phyloP scores from a whole-genome alignment of 1,140 invertebrate species.

The Mylabris phalerata region DNA sequence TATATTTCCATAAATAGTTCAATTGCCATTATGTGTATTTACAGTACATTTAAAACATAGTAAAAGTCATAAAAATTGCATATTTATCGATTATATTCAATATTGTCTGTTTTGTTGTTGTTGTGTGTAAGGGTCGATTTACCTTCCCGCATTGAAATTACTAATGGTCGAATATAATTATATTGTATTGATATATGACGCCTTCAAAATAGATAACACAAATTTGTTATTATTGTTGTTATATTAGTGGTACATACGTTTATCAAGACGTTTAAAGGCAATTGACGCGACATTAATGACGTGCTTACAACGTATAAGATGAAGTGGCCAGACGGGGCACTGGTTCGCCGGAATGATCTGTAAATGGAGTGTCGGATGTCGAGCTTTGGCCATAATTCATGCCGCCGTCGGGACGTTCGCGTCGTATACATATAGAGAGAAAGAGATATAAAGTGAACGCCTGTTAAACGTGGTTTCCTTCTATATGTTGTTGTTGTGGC shows the following conservation, averaged over 20 bases:
- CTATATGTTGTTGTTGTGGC: slow-evolving; percentile 2
- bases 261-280: slow-evolving; percentile 37
- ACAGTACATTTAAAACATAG: too few relatives aligned
- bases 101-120: too few relatives aligned
- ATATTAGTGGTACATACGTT: neutral
- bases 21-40: too few relatives aligned
- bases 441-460: neutral
- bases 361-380: slow-evolving; percentile 50
- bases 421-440: neutral
- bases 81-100: too few relatives aligned
- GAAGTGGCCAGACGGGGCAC: slow-evolving; percentile 47
- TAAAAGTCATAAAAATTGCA: too few relatives aligned
- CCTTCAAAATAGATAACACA: too few relatives aligned
- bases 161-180: too few relatives aligned
- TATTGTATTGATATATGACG: too few relatives aligned
- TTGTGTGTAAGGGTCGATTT: too few relatives aligned
- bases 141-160: too few relatives aligned
- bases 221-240: too few relatives aligned
- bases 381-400: slow-evolving; percentile 40
- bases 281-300: slow-evolving; percentile 35
- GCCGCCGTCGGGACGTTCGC: slow-evolving; percentile 34
- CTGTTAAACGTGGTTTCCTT: slow-evolving; percentile 23
- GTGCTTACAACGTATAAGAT: slow-evolving; percentile 44
- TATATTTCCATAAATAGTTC: too few relatives aligned
- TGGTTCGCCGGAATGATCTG: slow-evolving; percentile 52